phyloP scores from a whole-genome alignment of 2,888 invertebrate species.

The Eupeodes luniger region DNA sequence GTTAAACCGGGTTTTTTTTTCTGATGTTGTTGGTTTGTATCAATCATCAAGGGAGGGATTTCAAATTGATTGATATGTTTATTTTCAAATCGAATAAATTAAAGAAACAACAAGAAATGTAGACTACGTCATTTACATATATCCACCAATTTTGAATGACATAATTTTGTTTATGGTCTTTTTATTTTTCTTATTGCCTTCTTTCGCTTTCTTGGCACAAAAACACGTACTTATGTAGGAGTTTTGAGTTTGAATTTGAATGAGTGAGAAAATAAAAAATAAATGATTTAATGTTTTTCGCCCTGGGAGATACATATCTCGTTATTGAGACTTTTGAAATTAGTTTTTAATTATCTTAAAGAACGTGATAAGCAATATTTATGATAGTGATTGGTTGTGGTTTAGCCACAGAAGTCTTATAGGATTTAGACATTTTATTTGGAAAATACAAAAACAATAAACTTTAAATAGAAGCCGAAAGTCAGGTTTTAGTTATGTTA shows the following conservation, averaged over 20 bases:
- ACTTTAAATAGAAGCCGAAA: constrained; percentile 4
- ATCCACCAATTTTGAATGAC: neutral
- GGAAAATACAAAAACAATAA: neutral
- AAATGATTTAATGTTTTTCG: neutral
- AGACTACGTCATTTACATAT: neutral
- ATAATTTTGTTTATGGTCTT: neutral
- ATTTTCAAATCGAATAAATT: neutral
- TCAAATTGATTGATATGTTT: neutral
- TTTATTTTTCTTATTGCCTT: neutral
- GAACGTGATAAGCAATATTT: neutral
- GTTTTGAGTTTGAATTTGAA: neutral
- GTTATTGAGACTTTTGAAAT: neutral
- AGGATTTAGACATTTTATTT: neutral
- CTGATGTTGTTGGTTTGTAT: neutral
- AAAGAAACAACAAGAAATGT: neutral
- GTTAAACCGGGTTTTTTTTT: neutral
- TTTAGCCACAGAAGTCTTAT: neutral
- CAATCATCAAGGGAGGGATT: neutral
- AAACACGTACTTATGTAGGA: neutral
- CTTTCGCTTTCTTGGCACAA: neutral
- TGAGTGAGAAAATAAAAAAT: neutral
- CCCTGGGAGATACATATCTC: neutral
- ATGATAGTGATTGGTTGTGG: neutral
- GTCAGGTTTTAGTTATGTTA: neutral
- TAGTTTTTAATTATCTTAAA: constrained; percentile 3